Evolutionary conservation across 2,113 vertebrate species (phyloP).

Genomic region (Aegithalos caudatus): DNA sequence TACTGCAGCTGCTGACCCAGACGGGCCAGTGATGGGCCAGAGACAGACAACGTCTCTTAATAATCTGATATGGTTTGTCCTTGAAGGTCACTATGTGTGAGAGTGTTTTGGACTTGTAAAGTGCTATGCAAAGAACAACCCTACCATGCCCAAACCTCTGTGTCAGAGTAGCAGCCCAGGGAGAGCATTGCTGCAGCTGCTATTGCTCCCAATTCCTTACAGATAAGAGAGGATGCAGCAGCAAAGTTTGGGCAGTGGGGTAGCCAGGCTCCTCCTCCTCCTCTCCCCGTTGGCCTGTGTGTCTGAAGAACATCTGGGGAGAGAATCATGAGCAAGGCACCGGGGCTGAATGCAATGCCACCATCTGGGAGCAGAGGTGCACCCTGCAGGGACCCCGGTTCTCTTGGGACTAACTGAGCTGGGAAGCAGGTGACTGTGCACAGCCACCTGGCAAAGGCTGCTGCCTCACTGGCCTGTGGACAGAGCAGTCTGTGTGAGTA

Average conservation of each 20-base stretch:
- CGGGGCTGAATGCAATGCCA: background rate
- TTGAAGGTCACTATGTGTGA: background rate
- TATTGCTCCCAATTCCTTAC: background rate
- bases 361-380: background rate
- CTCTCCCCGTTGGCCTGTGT: background rate
- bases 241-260: background rate
- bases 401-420: background rate
- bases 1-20: background rate
- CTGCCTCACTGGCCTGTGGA: background rate
- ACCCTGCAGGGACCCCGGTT: background rate
- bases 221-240: background rate
- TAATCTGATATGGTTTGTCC: background rate
- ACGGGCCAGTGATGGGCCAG: background rate
- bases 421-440: background rate
- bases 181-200: background rate
- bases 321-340: too few species aligned
- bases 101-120: background rate
- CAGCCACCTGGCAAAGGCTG: background rate
- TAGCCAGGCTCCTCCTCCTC: background rate
- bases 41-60: too few species aligned
- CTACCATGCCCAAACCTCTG: background rate
- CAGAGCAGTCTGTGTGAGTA: background rate
- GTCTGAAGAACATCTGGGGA: background rate
- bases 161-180: background rate
- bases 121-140: background rate